phyloP scores from a whole-genome alignment of 2,797 vertebrate genomes.

The Syngnathus rostellatus region DNA sequence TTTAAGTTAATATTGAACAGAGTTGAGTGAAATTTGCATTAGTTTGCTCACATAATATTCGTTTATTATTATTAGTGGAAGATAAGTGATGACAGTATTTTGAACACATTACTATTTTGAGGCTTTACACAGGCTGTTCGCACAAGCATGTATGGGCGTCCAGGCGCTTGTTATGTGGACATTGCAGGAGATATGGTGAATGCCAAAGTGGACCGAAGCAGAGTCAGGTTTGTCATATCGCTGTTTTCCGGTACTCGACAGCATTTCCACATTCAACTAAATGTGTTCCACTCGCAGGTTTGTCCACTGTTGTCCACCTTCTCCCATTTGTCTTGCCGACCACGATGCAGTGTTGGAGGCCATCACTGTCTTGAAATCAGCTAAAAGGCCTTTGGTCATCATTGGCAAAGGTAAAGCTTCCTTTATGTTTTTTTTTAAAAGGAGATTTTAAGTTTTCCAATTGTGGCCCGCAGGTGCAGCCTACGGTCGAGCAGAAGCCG shows the following conservation, averaged over 20 bases:
- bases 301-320: slow-evolving; percentile 73
- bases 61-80: neutral
- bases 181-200: slow-evolving; percentile 91
- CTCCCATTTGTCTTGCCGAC: slow-evolving; percentile 77
- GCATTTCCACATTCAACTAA: slow-evolving; percentile 3
- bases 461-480: slow-evolving; percentile 76
- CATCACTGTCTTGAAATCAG: slow-evolving; percentile 61
- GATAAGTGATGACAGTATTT: too few species aligned
- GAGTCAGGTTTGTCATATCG: slow-evolving; percentile 71
- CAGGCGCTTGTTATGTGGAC: slow-evolving; percentile 91
- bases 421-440: neutral
- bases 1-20: slow-evolving; percentile 1
- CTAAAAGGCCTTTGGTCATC: slow-evolving; percentile 81
- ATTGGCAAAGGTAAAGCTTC: slow-evolving; percentile 85
- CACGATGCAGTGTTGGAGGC: slow-evolving; percentile 63
- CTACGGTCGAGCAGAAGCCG: slow-evolving; percentile 78
- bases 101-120: neutral
- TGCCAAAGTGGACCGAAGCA: slow-evolving; percentile 69
- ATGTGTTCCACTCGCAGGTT: slow-evolving; percentile 42
- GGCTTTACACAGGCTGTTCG: slow-evolving; percentile 77
- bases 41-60: neutral
- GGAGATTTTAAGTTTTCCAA: neutral
- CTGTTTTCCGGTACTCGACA: slow-evolving; percentile 8
- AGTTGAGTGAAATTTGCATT: neutral
- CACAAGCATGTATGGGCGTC: slow-evolving; percentile 87